Percentiles rank a stretch among this genome's conserved stretches.
Conservation (phyloP, 2,797 vertebrate species). For the Dallia pectoralis region DNA sequence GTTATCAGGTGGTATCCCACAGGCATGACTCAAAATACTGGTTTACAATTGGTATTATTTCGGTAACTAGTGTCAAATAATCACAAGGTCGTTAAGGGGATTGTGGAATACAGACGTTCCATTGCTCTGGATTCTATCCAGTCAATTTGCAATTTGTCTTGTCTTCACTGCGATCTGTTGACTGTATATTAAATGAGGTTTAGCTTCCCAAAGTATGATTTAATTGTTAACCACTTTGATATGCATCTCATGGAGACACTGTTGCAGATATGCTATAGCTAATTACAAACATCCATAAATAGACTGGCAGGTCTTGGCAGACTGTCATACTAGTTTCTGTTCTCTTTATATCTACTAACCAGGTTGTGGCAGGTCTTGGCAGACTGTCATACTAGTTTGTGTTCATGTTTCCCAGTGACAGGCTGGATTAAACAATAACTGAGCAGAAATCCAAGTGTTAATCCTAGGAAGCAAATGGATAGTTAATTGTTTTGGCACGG, state of each 20-base stretch:
- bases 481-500: neutral
- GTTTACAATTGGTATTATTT: no score
- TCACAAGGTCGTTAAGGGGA: neutral
- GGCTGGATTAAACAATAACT: neutral
- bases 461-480: neutral
- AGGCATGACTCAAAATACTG: no score
- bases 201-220: no score
- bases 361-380: neutral
- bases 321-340: neutral
- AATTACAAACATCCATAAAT: no score
- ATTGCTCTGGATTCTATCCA: no score
- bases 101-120: neutral
- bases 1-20: no score
- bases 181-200: no score
- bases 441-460: neutral
- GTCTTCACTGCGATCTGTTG: neutral
- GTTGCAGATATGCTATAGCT: no score
- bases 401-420: neutral
- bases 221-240: no score
- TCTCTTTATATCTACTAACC: neutral
- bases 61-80: no score
- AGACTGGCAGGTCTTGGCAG: neutral
- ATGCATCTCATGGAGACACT: no score
- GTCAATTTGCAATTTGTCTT: no score
- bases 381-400: neutral